Evolutionary conservation across 2,797 vertebrate genomes (phyloP).

Genomic region (Falco columbarius): DNA sequence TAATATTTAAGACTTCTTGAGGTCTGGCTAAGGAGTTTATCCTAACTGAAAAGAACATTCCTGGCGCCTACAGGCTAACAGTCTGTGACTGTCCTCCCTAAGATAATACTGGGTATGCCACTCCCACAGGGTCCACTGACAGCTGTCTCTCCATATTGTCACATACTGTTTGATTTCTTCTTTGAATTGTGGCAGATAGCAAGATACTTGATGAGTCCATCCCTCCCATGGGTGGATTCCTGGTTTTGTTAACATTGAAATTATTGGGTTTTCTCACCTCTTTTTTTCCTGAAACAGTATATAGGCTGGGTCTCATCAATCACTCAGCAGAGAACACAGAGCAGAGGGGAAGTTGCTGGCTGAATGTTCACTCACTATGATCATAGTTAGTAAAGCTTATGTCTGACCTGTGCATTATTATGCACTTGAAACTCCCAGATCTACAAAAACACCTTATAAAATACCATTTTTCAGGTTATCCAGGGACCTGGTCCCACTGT

Average conservation of each 20-base stretch:
- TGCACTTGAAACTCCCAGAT: neutral
- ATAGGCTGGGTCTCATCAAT: neutral
- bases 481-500: neutral
- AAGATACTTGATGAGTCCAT: neutral
- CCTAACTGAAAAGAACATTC: neutral
- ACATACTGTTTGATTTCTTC: neutral
- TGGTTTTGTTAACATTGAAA: neutral
- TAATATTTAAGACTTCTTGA: neutral
- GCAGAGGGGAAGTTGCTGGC: neutral
- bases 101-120: neutral
- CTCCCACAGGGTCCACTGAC: neutral
- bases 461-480: neutral
- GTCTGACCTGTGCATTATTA: neutral
- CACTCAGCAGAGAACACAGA: neutral
- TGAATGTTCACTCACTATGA: accelerated
- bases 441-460: neutral
- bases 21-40: neutral
- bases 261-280: neutral
- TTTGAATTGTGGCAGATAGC: neutral
- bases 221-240: neutral
- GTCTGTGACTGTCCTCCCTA: neutral
- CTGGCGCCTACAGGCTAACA: neutral
- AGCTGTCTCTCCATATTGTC: neutral
- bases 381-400: neutral
- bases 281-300: neutral